Percentiles rank a stretch among this genome's conserved stretches.
These are phyloP conservation scores for Calcarius lapponicus DNA, from an alignment of 2,797 vertebrate species.

Conservation along the genomic window DNA sequence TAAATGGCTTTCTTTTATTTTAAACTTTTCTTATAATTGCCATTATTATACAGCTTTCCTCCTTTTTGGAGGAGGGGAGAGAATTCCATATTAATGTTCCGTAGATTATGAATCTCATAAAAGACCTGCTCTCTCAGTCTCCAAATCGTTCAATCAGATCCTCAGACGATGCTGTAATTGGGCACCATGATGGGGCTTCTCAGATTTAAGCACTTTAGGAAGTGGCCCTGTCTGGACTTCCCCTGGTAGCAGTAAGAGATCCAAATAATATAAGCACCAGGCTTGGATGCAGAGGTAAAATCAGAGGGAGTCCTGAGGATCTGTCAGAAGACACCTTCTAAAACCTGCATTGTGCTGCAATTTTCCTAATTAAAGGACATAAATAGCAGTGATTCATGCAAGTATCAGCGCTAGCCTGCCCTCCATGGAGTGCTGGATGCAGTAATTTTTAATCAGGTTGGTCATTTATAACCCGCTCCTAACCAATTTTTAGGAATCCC, in stretches of 20 bases:
- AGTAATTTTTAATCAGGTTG: neutral
- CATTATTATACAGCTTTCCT: neutral
- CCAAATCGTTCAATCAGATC: neutral
- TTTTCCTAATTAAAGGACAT: conserved; percentile 26
- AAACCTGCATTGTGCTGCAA: neutral
- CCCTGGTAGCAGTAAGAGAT: neutral
- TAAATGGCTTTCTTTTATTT: neutral
- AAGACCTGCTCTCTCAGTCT: neutral
- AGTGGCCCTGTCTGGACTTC: neutral
- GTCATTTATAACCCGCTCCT: neutral
- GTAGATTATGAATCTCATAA: neutral
- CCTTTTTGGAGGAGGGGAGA: neutral
- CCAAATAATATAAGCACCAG: neutral
- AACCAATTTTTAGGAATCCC: neutral
- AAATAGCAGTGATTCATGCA: conserved; percentile 14
- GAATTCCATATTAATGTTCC: conserved; percentile 31
- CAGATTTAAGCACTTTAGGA: neutral
- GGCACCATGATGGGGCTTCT: neutral
- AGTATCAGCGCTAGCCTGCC: neutral
- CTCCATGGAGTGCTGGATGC: accelerated
- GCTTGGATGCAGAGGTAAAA: neutral
- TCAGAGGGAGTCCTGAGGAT: neutral
- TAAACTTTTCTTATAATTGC: neutral
- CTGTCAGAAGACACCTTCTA: neutral
- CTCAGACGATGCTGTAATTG: neutral